phyloP scores from a whole-genome alignment of 64 coral and sea anemone species.

The Astreopora myriophthalma region DNA sequence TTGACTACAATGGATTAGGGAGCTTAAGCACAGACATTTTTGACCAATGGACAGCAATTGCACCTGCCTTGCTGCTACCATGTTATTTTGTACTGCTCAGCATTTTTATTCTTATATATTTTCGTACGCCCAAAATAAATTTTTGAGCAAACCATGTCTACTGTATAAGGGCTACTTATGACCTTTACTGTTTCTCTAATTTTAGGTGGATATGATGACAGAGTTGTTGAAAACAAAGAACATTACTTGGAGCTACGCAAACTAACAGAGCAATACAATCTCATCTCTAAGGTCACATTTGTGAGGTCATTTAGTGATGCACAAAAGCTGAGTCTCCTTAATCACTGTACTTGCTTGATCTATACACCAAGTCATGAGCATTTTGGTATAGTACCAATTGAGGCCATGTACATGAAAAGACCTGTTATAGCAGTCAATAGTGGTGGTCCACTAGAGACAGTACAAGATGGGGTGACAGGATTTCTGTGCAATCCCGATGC shows the following conservation, averaged over 20 bases:
- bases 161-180: no score
- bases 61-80: no score
- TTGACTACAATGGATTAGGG: no score
- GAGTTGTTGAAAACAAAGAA: slow-evolving; percentile 95
- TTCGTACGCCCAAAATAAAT: no score
- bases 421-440: slow-evolving; percentile 97
- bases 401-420: slow-evolving; percentile 92
- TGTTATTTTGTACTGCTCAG: no score
- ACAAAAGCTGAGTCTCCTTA: slow-evolving; percentile 87
- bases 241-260: slow-evolving; percentile 85
- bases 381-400: slow-evolving; percentile 99
- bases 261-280: slow-evolving; percentile 72
- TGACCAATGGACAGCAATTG: no score
- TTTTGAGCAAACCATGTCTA: no score
- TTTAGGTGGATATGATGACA: slow-evolving; percentile 97
- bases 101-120: no score
- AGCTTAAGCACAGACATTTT: no score
- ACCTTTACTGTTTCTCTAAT: not conserved
- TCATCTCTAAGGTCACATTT: slow-evolving; percentile 83
- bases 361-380: slow-evolving; percentile 98
- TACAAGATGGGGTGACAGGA: slow-evolving; percentile 76
- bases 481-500: slow-evolving; percentile 93
- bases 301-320: slow-evolving; percentile 89
- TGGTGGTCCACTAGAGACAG: slow-evolving; percentile 94
- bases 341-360: slow-evolving; percentile 77